phyloP scores from a whole-genome alignment of 2,797 vertebrate species.

The Schizothorax lantsangensis region DNA sequence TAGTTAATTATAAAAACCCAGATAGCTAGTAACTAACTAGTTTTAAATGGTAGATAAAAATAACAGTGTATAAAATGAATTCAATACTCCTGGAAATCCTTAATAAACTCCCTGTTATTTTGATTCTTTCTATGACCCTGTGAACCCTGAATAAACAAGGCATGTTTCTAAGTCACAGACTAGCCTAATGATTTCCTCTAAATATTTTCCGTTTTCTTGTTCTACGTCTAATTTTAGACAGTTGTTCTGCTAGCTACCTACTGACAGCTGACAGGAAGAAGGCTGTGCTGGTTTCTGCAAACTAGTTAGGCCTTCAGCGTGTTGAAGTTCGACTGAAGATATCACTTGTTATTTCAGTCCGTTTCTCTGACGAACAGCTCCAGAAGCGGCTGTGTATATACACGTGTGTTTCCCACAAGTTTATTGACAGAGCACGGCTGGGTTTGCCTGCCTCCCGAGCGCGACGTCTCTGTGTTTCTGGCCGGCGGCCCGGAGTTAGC shows the following conservation, averaged over 20 bases:
- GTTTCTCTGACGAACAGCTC: neutral
- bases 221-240: neutral
- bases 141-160: neutral
- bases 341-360: neutral
- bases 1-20: too few species aligned
- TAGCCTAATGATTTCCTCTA: neutral
- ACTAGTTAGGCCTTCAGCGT: neutral
- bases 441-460: neutral
- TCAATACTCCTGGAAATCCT: neutral
- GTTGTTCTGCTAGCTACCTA: too few species aligned
- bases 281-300: neutral
- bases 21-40: too few species aligned
- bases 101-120: neutral
- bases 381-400: neutral
- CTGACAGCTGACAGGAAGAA: neutral
- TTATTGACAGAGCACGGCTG: neutral
- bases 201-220: neutral
- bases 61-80: too few species aligned
- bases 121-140: neutral
- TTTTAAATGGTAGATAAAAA: too few species aligned
- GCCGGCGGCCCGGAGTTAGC: neutral
- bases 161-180: neutral
- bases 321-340: neutral
- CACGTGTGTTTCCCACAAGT: neutral
- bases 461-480: neutral